These are phyloP conservation scores for Microtus montanus DNA, from an alignment of 2,113 vertebrate species.

Conservation along the genomic window DNA sequence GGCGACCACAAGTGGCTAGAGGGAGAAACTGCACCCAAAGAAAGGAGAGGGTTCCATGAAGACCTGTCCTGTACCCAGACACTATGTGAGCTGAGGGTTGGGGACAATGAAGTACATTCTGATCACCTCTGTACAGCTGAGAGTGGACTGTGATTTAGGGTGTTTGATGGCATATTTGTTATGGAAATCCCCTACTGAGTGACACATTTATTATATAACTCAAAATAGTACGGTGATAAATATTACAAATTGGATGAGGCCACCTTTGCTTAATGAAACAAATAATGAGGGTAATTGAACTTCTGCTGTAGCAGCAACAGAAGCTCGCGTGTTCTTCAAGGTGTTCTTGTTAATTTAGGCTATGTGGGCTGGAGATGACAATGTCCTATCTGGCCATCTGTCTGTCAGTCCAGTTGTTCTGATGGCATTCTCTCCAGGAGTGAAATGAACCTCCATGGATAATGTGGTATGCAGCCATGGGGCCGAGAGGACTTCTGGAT, in stretches of 20 bases:
- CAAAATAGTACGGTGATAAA: slow-evolving; percentile 53
- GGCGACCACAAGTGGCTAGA: no score
- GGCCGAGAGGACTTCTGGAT: neutral
- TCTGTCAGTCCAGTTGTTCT: slow-evolving; percentile 19
- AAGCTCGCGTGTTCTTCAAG: slow-evolving; percentile 33
- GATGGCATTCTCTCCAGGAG: neutral
- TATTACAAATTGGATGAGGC: slow-evolving; percentile 67
- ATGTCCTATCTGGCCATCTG: neutral
- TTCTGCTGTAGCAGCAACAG: slow-evolving; percentile 36
- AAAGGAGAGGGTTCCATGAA: neutral
- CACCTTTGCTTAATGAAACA: slow-evolving; percentile 63
- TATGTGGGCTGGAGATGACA: neutral
- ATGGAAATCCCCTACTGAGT: slow-evolving; percentile 64
- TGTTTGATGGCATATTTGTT: slow-evolving; percentile 52
- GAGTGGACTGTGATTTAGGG: neutral
- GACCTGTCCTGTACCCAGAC: no score
- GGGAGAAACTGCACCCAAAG: neutral
- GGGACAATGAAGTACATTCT: accelerated
- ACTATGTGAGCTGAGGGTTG: neutral
- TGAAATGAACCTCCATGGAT: neutral
- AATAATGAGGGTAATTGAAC: slow-evolving; percentile 60
- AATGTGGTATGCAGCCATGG: neutral
- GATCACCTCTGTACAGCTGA: neutral
- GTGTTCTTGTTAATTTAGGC: slow-evolving; percentile 31
- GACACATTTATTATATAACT: slow-evolving; percentile 52